Percentiles rank a stretch among this genome's conserved stretches.
Conservation (phyloP, 64 coral and sea anemone species). For the Actinia equina region DNA sequence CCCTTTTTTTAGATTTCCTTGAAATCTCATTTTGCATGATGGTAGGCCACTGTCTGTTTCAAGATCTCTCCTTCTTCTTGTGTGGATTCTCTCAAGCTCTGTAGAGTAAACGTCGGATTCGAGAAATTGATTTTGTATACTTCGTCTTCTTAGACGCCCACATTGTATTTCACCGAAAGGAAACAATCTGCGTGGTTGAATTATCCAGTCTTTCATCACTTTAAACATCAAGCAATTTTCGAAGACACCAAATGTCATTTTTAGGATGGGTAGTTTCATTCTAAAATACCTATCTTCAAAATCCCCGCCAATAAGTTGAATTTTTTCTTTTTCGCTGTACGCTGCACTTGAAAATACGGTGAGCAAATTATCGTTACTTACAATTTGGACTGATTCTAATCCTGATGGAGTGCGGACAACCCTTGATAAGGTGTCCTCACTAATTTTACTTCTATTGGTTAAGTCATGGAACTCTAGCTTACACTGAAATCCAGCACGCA, state of each 20-base stretch:
- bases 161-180: conserved; percentile 69
- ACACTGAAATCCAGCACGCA: conserved; percentile 68
- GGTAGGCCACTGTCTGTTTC: not conserved
- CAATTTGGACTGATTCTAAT: conserved; percentile 72
- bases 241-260: conserved; percentile 75
- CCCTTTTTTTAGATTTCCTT: conserved; percentile 35
- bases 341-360: conserved; percentile 86
- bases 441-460: conserved; percentile 26
- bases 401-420: conserved; percentile 88
- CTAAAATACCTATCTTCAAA: conserved; percentile 95
- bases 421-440: conserved; percentile 68
- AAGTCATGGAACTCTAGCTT: conserved; percentile 88
- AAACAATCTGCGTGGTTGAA: conserved; percentile 58
- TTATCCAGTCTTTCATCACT: conserved; percentile 66
- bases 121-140: conserved; percentile 55
- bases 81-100: conserved; percentile 59
- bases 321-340: conserved; percentile 84
- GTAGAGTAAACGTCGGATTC: conserved; percentile 83
- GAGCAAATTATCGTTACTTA: conserved; percentile 49
- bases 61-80: conserved; percentile 14
- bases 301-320: conserved; percentile 75
- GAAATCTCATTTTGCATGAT: conserved; percentile 56
- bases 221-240: conserved; percentile 82
- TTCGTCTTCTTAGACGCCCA: conserved; percentile 67
- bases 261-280: conserved; percentile 82